These are phyloP conservation scores for Exephanes ischioxanthus DNA, from an alignment of 2,888 invertebrate genomes.

Conservation along the genomic window DNA sequence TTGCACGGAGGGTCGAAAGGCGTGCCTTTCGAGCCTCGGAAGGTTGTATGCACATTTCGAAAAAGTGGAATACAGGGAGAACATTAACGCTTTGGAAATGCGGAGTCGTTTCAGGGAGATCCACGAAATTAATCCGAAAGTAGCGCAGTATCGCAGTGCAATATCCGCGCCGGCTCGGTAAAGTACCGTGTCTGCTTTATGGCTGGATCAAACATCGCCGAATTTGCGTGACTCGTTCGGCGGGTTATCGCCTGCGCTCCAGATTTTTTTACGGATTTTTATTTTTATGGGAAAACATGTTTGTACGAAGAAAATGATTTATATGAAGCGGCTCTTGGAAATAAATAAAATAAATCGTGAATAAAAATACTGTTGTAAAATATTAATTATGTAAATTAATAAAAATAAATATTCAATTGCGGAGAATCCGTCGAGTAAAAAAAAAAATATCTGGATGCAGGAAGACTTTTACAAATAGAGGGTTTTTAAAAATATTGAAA, in stretches of 20 bases:
- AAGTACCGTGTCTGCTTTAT: background rate
- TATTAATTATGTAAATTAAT: no score
- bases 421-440: no score
- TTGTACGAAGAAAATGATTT: no score
- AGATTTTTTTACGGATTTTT: background rate
- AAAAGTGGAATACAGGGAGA: conserved; percentile 9
- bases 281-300: no score
- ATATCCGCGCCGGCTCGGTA: background rate
- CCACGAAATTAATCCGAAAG: background rate
- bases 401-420: no score
- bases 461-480: no score
- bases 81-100: conserved; percentile 5
- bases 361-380: no score
- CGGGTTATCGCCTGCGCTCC: background rate
- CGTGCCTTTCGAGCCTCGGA: background rate
- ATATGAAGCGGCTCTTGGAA: no score
- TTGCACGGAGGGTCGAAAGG: conserved; percentile 17
- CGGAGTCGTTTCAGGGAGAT: background rate
- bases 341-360: no score
- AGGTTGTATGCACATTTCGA: conserved; percentile 12
- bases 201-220: background rate
- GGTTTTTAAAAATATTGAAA: background rate
- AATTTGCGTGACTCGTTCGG: background rate
- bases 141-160: background rate
- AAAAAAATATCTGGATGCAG: no score